Evolutionary conservation across 2,797 vertebrate species (phyloP).

Genomic region (Philypnodon macrostomus): DNA sequence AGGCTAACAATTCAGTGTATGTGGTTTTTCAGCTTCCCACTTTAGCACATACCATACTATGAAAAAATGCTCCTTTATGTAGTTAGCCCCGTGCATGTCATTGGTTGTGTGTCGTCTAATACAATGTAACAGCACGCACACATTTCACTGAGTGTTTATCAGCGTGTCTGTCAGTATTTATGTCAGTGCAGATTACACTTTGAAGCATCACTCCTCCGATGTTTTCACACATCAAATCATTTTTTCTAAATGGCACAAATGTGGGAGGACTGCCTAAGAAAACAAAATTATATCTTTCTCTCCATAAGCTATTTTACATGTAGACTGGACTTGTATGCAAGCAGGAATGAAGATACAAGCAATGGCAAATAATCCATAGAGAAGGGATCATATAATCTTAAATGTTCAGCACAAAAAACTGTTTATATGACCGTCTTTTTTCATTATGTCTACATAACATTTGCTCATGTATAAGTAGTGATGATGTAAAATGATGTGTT

Average conservation of each 20-base stretch:
- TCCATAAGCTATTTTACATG: not conserved
- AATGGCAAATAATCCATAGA: too few relatives aligned
- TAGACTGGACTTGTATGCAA: not conserved
- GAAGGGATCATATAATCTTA: too few relatives aligned
- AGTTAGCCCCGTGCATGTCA: too few relatives aligned
- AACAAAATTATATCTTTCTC: constrained; percentile 1
- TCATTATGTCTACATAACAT: too few relatives aligned
- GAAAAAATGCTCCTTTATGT: too few relatives aligned
- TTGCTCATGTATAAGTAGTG: too few relatives aligned
- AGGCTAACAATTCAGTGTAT: too few relatives aligned
- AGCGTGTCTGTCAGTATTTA: constrained; percentile 14
- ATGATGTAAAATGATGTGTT: too few relatives aligned
- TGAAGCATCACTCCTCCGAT: constrained; percentile 6
- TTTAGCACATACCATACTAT: too few relatives aligned
- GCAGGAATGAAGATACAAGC: not conserved
- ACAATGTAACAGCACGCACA: not conserved
- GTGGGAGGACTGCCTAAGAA: constrained; percentile 6
- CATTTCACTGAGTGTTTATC: constrained; percentile 11
- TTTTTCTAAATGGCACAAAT: constrained; percentile 7
- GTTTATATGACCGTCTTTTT: too few relatives aligned
- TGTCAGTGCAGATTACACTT: constrained; percentile 14
- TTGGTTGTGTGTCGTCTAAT: not conserved
- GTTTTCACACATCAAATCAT: constrained; percentile 17
- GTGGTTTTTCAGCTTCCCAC: too few relatives aligned
- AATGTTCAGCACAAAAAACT: too few relatives aligned